These are phyloP conservation scores for Siniperca chuatsi DNA, from an alignment of 2,113 vertebrate species.

Conservation along the genomic window DNA sequence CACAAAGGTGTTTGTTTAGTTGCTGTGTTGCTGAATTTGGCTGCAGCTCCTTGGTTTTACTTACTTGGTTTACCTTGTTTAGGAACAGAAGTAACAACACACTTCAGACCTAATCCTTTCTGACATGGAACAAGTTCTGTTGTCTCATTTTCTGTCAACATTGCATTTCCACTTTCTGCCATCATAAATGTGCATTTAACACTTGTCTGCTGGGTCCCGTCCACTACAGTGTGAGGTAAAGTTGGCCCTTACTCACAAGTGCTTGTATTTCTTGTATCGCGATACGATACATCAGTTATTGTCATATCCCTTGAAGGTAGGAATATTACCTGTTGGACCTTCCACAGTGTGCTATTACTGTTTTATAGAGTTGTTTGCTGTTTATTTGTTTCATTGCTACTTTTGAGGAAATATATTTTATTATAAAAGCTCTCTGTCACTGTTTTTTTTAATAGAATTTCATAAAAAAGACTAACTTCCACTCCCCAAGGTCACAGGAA, in stretches of 20 bases:
- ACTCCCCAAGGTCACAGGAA: slow-evolving; percentile 5
- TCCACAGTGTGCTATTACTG: not conserved
- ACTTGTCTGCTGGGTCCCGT: not conserved
- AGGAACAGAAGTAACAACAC: slow-evolving; percentile 1
- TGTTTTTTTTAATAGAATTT: not conserved
- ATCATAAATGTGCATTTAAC: not conserved
- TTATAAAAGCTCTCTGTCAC: not conserved
- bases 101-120: not conserved
- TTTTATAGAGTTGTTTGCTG: no score
- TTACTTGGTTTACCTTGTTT: no score
- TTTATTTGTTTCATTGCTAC: no score
- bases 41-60: not conserved
- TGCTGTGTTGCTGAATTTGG: not conserved
- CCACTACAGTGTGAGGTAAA: not conserved
- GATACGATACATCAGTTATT: not conserved
- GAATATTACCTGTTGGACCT: not conserved
- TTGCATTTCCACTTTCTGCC: slow-evolving; percentile 17
- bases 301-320: not conserved
- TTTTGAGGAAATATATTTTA: not conserved
- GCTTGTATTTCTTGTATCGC: not conserved
- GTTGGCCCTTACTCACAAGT: not conserved
- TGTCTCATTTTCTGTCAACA: slow-evolving; percentile 3
- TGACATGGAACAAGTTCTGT: not conserved
- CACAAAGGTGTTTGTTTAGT: not conserved
- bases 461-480: not conserved